A percentile compares a stretch with the other conserved stretches of the same genome.
phyloP scores from a whole-genome alignment of 1,140 invertebrate species.

The Uloborus diversus region DNA sequence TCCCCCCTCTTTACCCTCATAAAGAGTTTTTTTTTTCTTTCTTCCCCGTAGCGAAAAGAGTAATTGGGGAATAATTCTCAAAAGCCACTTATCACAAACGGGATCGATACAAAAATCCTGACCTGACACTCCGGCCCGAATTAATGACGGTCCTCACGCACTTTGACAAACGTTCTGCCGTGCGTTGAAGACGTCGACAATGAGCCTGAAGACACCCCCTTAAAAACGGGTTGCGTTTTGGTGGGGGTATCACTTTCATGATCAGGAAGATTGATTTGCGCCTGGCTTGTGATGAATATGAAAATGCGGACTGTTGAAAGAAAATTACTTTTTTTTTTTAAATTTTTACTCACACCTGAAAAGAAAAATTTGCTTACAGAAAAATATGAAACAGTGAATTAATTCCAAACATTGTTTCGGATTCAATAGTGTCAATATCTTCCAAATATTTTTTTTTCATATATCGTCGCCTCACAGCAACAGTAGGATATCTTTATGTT shows the following conservation, averaged over 20 bases:
- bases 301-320: not conserved
- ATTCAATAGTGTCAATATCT: too few relatives aligned
- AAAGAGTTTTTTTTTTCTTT: too few relatives aligned
- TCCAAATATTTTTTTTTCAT: too few relatives aligned
- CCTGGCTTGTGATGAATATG: not conserved
- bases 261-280: constrained; percentile 29
- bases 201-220: constrained; percentile 25
- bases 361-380: too few relatives aligned
- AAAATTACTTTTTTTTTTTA: not conserved
- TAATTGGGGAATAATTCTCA: constrained; percentile 51
- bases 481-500: too few relatives aligned
- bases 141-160: constrained; percentile 37
- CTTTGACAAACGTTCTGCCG: constrained; percentile 26
- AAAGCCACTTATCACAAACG: constrained; percentile 45
- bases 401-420: too few relatives aligned
- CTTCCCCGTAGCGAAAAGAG: constrained; percentile 28
- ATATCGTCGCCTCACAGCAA: too few relatives aligned
- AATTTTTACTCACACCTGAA: too few relatives aligned
- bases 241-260: constrained; percentile 24
- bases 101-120: constrained; percentile 51
- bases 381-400: too few relatives aligned
- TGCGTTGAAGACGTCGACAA: constrained; percentile 25
- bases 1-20: not conserved
- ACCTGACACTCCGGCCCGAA: constrained; percentile 38
- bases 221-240: constrained; percentile 25